These are phyloP conservation scores for Cricetomys ansorgei DNA, from an alignment of 2,113 vertebrate genomes.

Conservation along the genomic window DNA sequence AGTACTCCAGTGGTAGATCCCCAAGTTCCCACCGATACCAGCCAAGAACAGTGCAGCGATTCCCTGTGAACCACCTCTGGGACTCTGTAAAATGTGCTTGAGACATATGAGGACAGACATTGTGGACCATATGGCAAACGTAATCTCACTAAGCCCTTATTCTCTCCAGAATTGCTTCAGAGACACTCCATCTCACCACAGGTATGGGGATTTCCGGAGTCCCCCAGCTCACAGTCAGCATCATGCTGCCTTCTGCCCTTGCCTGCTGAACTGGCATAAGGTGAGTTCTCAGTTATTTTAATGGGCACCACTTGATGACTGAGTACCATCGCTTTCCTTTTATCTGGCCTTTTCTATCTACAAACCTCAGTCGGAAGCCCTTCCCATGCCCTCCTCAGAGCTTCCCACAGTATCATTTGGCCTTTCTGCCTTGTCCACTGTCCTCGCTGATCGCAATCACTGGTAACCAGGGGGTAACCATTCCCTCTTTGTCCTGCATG, in stretches of 20 bases:
- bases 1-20: neutral
- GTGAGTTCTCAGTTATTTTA: neutral
- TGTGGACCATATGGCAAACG: neutral
- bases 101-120: neutral
- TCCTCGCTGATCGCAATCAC: conserved; percentile 12
- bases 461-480: neutral
- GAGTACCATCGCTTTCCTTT: neutral
- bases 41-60: neutral
- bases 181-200: too few species aligned
- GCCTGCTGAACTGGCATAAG: neutral
- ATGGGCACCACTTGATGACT: neutral
- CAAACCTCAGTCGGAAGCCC: neutral
- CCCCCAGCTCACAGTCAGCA: neutral
- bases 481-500: neutral
- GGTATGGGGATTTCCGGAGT: neutral
- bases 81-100: neutral
- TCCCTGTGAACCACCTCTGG: too few species aligned
- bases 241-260: neutral
- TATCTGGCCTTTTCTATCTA: neutral
- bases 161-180: neutral
- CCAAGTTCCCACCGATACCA: neutral
- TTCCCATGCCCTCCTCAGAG: conserved; percentile 30
- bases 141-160: too few species aligned
- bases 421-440: neutral
- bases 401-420: conserved; percentile 44